phyloP scores from a whole-genome alignment of 2,888 invertebrate species.

The Drosophila rellima region DNA sequence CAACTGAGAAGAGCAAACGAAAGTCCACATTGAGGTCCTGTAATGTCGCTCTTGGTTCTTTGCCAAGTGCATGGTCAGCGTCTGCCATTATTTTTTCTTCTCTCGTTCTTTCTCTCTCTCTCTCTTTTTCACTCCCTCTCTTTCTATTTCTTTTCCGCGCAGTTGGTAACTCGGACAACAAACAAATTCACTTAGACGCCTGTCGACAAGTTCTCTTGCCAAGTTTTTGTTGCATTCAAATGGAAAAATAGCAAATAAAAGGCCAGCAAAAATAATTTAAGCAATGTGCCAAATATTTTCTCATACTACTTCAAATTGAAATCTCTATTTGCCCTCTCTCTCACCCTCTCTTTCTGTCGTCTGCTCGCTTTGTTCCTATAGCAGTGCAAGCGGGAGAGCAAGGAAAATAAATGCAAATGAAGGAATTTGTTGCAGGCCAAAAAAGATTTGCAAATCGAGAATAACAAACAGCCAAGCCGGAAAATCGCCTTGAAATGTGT shows the following conservation, averaged over 20 bases:
- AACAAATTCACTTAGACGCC: conserved; percentile 74
- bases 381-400: conserved; percentile 15
- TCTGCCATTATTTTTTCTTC: conserved; percentile 14
- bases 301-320: conserved; percentile 14
- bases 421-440: conserved; percentile 47
- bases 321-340: conserved; percentile 7
- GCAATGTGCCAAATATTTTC: conserved; percentile 67
- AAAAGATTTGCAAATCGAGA: conserved; percentile 41
- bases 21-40: conserved; percentile 43
- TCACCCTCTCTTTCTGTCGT: neutral
- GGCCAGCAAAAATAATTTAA: conserved; percentile 47
- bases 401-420: conserved; percentile 43
- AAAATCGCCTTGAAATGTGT: conserved; percentile 78
- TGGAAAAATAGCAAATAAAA: conserved; percentile 51
- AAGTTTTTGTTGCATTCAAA: conserved; percentile 56
- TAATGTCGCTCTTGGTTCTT: conserved; percentile 32
- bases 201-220: conserved; percentile 69
- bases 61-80: conserved; percentile 77
- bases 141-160: conserved; percentile 12
- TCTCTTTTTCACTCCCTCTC: conserved; percentile 5
- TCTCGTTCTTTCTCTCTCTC: conserved; percentile 1
- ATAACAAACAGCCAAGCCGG: conserved; percentile 61
- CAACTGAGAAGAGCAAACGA: conserved; percentile 45
- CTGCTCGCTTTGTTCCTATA: neutral
- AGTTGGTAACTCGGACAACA: conserved; percentile 33